These are phyloP conservation scores for Salvator merianae DNA, from an alignment of 2,113 vertebrate species.

Conservation along the genomic window DNA sequence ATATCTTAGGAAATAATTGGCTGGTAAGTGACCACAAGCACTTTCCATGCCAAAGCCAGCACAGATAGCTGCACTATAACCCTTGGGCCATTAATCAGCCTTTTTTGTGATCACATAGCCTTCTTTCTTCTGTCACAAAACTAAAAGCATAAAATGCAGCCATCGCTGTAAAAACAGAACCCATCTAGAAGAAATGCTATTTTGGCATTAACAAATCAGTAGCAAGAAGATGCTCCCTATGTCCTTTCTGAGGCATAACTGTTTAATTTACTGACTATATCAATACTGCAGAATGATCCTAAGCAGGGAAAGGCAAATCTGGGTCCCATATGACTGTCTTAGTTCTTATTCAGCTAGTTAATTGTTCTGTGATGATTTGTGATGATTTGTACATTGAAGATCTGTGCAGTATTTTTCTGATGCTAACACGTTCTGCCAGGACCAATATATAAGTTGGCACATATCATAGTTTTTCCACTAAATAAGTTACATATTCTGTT, in stretches of 20 bases:
- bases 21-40: background rate
- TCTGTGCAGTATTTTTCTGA: background rate
- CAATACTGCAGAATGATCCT: background rate
- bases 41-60: background rate
- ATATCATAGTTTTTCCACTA: background rate
- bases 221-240: background rate
- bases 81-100: background rate
- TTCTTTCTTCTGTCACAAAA: conserved; percentile 1
- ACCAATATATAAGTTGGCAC: background rate
- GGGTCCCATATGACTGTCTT: background rate
- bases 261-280: conserved; percentile 5
- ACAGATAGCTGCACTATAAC: background rate
- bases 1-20: background rate
- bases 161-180: background rate
- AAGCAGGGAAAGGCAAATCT: background rate
- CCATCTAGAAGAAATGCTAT: background rate
- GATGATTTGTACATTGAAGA: background rate
- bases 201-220: background rate
- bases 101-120: background rate
- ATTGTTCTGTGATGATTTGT: background rate
- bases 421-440: background rate
- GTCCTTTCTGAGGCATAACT: background rate
- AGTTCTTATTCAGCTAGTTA: background rate
- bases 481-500: background rate
- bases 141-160: background rate